Conservation (phyloP, 1,140 invertebrate genomes). For the Antheraea pernyi region DNA sequence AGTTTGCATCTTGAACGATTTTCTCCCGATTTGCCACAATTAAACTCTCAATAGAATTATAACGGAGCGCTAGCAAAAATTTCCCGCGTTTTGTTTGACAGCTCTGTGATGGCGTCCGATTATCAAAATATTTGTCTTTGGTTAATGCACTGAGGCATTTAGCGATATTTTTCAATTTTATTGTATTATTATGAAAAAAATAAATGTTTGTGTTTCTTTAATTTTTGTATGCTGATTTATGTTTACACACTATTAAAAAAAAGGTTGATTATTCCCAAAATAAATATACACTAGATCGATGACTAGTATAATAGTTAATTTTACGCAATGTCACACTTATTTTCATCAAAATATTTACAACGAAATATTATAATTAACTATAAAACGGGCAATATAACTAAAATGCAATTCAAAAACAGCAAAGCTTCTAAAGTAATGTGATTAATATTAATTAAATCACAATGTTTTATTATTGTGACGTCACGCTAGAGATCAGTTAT, state of each 20-base stretch:
- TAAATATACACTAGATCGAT: conserved; percentile 75
- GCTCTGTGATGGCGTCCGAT: not conserved
- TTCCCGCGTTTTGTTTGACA: conserved; percentile 1
- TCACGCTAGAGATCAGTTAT: conserved; percentile 73
- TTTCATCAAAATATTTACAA: conserved; percentile 43
- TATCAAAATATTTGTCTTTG: conserved; percentile 31
- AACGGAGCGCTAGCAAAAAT: not conserved
- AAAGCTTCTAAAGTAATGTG: conserved; percentile 35
- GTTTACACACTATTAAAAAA: conserved; percentile 41
- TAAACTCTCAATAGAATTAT: conserved; percentile 3
- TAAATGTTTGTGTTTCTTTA: conserved; percentile 16
- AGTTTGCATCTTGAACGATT: conserved; percentile 58
- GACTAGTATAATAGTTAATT: conserved; percentile 73
- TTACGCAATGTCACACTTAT: conserved; percentile 50
- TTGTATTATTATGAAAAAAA: conserved; percentile 21
- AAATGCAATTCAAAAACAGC: conserved; percentile 49
- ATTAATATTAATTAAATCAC: conserved; percentile 41
- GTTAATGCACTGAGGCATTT: conserved; percentile 28
- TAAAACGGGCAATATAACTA: conserved; percentile 46
- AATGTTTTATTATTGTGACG: conserved; percentile 66
- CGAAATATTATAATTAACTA: conserved; percentile 26
- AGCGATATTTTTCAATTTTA: conserved; percentile 17
- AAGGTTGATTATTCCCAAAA: conserved; percentile 43
- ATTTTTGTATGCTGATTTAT: conserved; percentile 28
- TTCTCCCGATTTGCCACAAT: conserved; percentile 1